Evolutionary conservation across 92 coral and sea anemone species (phyloP).

Genomic region (Siderastrea siderea): DNA sequence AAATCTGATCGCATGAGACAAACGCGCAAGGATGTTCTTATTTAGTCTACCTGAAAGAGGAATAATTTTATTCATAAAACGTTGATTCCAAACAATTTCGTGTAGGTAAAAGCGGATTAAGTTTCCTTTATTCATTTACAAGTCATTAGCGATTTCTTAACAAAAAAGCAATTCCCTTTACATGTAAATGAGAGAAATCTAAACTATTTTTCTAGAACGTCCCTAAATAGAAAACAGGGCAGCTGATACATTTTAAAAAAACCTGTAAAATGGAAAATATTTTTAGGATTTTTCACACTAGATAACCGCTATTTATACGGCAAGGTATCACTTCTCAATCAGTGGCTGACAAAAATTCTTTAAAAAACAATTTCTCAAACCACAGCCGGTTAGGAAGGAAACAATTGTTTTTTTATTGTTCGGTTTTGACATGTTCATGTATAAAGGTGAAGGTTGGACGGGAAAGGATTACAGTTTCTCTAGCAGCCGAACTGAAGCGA

Average conservation of each 20-base stretch:
- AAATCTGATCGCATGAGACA: not conserved
- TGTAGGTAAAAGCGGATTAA: not conserved
- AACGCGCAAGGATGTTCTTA: not conserved
- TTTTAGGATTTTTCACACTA: conserved; percentile 13
- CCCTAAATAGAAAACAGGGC: conserved; percentile 1
- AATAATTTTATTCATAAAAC: not conserved
- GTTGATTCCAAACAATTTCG: not conserved
- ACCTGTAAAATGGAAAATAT: conserved; percentile 8
- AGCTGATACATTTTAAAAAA: conserved; percentile 1
- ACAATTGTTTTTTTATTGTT: not conserved
- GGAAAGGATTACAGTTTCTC: not conserved
- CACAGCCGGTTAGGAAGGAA: conserved; percentile 5
- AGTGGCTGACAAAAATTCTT: not conserved
- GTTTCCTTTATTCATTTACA: conserved; percentile 20
- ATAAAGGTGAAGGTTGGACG: not conserved
- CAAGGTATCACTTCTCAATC: not conserved
- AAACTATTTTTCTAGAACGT: not conserved
- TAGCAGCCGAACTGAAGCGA: not conserved
- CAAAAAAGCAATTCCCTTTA: not conserved
- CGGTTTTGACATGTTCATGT: not conserved
- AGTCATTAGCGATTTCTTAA: conserved; percentile 15
- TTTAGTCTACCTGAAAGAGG: not conserved
- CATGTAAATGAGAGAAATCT: not conserved
- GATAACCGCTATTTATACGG: not conserved
- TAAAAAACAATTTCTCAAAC: not conserved